Evolutionary conservation across 2,113 vertebrate species (phyloP).

Genomic region (Nycticryphes semicollaris): DNA sequence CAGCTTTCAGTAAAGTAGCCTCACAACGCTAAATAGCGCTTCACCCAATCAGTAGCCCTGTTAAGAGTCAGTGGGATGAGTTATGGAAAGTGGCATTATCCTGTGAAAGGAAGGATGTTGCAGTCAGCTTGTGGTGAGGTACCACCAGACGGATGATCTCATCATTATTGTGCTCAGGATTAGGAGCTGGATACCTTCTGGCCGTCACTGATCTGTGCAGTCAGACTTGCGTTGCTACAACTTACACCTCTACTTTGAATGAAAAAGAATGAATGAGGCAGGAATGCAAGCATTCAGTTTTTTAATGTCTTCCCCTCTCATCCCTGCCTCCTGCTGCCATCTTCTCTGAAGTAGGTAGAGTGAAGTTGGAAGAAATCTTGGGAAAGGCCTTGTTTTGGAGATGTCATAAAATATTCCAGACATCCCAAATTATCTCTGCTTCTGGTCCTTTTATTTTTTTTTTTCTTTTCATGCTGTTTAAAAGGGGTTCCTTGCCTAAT

Average conservation of each 20-base stretch:
- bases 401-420: neutral
- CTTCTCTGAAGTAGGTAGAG: neutral
- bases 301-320: neutral
- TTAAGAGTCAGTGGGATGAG: neutral
- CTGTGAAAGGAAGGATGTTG: neutral
- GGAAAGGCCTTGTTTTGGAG: neutral
- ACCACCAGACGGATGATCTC: fast-evolving
- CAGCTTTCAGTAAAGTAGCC: neutral
- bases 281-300: neutral
- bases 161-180: neutral
- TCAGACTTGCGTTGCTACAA: neutral
- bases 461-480: neutral
- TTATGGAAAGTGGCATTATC: neutral
- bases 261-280: neutral
- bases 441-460: neutral
- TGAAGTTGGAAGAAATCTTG: neutral
- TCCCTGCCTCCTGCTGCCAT: neutral
- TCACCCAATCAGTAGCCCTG: neutral
- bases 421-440: neutral
- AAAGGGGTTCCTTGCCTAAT: neutral
- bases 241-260: neutral
- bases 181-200: neutral
- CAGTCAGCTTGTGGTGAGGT: neutral
- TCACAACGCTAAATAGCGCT: neutral
- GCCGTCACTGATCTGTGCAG: neutral